A percentile compares a stretch with the other conserved stretches of the same genome.
phyloP scores from a whole-genome alignment of 2,888 invertebrate genomes.

The Ganaspis brasiliensis region DNA sequence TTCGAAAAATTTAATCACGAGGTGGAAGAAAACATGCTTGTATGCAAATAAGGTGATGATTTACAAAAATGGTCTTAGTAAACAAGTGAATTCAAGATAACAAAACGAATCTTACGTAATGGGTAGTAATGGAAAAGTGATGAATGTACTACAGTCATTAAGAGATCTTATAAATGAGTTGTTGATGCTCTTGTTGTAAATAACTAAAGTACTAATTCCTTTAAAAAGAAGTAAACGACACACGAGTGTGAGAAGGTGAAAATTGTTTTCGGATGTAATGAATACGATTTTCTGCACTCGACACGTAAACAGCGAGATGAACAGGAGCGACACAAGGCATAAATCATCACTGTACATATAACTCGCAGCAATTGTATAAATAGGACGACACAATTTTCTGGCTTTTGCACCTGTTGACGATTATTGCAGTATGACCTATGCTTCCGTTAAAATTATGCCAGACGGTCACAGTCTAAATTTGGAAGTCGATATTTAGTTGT shows the following conservation, averaged over 20 bases:
- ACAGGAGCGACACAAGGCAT: slow-evolving; percentile 7
- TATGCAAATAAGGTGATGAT: no score
- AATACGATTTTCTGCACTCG: slow-evolving; percentile 31
- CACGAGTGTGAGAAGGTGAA: not conserved
- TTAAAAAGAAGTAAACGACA: no score
- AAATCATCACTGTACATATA: slow-evolving; percentile 35
- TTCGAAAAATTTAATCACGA: not conserved
- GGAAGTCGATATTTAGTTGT: not conserved
- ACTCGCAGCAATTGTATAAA: slow-evolving; percentile 37
- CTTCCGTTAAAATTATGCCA: slow-evolving; percentile 32
- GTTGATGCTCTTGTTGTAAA: no score
- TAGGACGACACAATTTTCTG: slow-evolving; percentile 37
- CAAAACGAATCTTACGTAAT: no score
- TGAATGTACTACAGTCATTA: no score
- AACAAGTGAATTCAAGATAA: no score
- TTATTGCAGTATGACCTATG: slow-evolving; percentile 13
- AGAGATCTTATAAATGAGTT: no score
- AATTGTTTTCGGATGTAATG: slow-evolving; percentile 16
- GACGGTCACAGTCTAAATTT: slow-evolving; percentile 14
- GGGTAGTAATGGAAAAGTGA: no score
- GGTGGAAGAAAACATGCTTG: no score
- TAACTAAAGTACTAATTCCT: no score
- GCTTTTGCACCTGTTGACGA: slow-evolving; percentile 22
- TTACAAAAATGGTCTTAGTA: no score
- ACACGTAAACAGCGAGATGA: slow-evolving; percentile 2